These are phyloP conservation scores for Acridotheres tristis DNA, from an alignment of 2,797 vertebrate species.

Conservation along the genomic window DNA sequence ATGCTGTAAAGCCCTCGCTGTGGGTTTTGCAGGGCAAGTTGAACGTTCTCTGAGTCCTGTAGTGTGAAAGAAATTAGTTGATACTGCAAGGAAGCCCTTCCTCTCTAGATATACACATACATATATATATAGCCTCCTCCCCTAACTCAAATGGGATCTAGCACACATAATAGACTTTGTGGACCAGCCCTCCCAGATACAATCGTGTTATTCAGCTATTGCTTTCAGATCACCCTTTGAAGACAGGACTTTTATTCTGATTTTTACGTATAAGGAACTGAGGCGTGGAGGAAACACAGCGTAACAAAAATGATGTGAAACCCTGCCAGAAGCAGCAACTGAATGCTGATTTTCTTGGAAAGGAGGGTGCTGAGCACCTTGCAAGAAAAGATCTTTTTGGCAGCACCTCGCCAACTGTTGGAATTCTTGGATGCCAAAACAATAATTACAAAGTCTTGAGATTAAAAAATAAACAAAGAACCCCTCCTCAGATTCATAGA, in stretches of 20 bases:
- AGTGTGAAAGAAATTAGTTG: neutral
- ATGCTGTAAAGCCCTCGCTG: neutral
- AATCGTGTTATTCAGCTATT: neutral
- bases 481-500: constrained; percentile 65
- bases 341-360: constrained; percentile 53
- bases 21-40: neutral
- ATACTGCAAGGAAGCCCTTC: neutral
- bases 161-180: neutral
- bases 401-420: neutral
- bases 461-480: constrained; percentile 63
- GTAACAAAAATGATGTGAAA: neutral
- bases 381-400: constrained; percentile 26
- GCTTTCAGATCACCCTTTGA: neutral
- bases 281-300: neutral
- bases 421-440: constrained; percentile 60
- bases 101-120: neutral
- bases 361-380: constrained; percentile 51
- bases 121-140: neutral
- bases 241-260: constrained; percentile 23
- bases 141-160: neutral
- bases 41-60: neutral
- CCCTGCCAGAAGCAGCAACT: constrained; percentile 12
- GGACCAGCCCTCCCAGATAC: neutral
- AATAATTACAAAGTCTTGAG: constrained; percentile 60
- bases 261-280: neutral